Conservation (phyloP, 2,113 vertebrate genomes). For the Zonotrichia leucophrys region DNA sequence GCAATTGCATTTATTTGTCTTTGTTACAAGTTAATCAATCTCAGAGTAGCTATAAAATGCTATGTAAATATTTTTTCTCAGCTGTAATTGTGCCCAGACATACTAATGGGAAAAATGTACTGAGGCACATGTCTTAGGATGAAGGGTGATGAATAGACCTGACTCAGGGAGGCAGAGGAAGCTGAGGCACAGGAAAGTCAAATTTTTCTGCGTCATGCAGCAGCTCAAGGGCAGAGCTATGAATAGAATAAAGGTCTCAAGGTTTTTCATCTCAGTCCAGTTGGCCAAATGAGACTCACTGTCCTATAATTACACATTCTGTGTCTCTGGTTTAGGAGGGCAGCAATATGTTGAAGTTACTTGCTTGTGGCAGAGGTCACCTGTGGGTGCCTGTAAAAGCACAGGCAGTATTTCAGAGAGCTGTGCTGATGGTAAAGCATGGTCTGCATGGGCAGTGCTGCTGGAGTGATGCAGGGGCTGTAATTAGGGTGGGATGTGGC, state of each 20-base stretch:
- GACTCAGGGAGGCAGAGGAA: not conserved
- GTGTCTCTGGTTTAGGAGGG: not conserved
- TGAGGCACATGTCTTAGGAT: not conserved
- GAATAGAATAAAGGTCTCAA: conserved; percentile 7
- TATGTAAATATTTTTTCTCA: not conserved
- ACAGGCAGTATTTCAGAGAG: not conserved
- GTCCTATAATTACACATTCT: not conserved
- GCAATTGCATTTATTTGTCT: not conserved
- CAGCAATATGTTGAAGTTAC: not conserved
- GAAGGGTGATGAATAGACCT: not conserved
- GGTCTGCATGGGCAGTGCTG: not conserved
- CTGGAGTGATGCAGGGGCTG: not conserved
- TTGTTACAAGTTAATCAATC: not conserved
- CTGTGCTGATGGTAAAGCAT: not conserved
- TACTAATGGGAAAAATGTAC: not conserved
- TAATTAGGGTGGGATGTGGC: not conserved
- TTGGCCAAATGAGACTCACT: not conserved
- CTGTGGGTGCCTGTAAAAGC: not conserved
- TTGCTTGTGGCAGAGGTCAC: not conserved
- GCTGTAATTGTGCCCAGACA: not conserved
- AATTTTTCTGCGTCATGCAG: not conserved
- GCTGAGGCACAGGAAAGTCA: not conserved
- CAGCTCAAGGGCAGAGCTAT: conserved; percentile 18
- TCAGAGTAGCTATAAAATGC: not conserved
- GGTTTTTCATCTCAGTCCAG: not conserved